phyloP scores from a whole-genome alignment of 2,888 invertebrate genomes.

The Ochropleura plecta region DNA sequence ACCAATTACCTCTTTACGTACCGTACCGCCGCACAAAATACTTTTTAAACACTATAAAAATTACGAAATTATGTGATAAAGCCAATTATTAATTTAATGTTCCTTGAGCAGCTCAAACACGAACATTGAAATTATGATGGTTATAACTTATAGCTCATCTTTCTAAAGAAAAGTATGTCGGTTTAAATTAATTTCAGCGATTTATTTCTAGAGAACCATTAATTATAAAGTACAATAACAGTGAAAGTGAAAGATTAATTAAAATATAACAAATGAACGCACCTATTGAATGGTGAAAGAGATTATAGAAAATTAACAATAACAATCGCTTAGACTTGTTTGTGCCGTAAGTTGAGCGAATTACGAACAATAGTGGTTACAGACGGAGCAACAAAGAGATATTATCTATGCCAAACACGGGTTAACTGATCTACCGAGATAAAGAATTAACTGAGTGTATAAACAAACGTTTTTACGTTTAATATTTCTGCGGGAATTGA shows the following conservation, averaged over 20 bases:
- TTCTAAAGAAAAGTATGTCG: slow-evolving; percentile 16
- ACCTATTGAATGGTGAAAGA: slow-evolving; percentile 72
- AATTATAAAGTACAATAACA: slow-evolving; percentile 66
- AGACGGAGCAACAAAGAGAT: slow-evolving; percentile 69
- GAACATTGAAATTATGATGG: slow-evolving; percentile 19
- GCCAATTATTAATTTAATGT: slow-evolving; percentile 39
- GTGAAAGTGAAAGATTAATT: slow-evolving; percentile 82
- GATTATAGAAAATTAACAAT: slow-evolving; percentile 70
- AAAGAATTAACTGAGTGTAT: slow-evolving; percentile 40
- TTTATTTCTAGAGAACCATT: slow-evolving; percentile 54
- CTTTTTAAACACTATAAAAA: slow-evolving; percentile 48
- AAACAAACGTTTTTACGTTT: slow-evolving; percentile 35
- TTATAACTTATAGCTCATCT: slow-evolving; percentile 5
- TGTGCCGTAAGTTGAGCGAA: slow-evolving; percentile 70
- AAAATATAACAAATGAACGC: slow-evolving; percentile 80
- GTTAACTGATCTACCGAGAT: slow-evolving; percentile 55
- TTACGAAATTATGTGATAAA: slow-evolving; percentile 36
- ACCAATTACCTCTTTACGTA: slow-evolving; percentile 74
- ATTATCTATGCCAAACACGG: slow-evolving; percentile 66
- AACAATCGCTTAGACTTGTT: slow-evolving; percentile 72
- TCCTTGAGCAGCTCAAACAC: slow-evolving; percentile 7
- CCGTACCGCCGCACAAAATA: slow-evolving; percentile 48
- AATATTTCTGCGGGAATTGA: slow-evolving; percentile 1
- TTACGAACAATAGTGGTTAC: slow-evolving; percentile 76
- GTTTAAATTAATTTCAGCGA: slow-evolving; percentile 43